Base-by-base conservation (phyloP, 2,113 vertebrate species). In the Xiphophorus hellerii region DNA sequence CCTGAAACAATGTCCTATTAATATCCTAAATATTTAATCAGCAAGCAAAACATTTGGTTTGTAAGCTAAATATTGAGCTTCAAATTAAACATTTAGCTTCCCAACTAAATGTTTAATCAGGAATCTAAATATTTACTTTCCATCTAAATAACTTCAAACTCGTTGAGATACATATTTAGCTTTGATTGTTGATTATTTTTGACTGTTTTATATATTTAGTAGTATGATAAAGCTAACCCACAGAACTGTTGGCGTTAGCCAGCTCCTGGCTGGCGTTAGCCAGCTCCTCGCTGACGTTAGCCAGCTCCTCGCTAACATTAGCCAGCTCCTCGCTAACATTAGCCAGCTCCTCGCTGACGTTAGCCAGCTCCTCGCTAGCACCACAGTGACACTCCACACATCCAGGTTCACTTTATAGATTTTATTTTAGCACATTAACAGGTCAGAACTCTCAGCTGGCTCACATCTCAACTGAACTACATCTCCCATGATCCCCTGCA, bases 341-440 rank as follows among this genome's bases (percentile, higher is more conserved):
- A 31, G 31, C 31, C 4, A 62, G 28, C 28, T 29, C 28, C 12
- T 62, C 28, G 27, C 28, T 62, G 2, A 1, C 10, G 1, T 62
- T 62, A 29, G 3, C 10, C 3, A 62, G 28, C 28, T 62, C 28
- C 13, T 62, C 28, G 27, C 29, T 62, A 29, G 28, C 27, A 4
- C 28, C 22, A 44, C 25, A 51, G 69, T 51, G 54, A 80, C 2
- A 1, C 33, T 0, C 5, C 11, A 0, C 48, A 71, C 51, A 35
- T 54, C 42, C 66, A 42, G 31, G 35, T 62, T 80, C 62, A 78
- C 44, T 63, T 81, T 78, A 8, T n/a, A 85, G 61, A 15, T 65
- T 84, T 89, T 81, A 85, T 83, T 89, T 83, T 65, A 84, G 77
- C 35, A 76, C 75, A 77, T 71, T 62, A 80, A 28, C 33, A 54